A percentile compares a stretch with the other conserved stretches of the same genome.
phyloP scores from a whole-genome alignment of 2,797 vertebrate species.

The Gouania willdenowi region DNA sequence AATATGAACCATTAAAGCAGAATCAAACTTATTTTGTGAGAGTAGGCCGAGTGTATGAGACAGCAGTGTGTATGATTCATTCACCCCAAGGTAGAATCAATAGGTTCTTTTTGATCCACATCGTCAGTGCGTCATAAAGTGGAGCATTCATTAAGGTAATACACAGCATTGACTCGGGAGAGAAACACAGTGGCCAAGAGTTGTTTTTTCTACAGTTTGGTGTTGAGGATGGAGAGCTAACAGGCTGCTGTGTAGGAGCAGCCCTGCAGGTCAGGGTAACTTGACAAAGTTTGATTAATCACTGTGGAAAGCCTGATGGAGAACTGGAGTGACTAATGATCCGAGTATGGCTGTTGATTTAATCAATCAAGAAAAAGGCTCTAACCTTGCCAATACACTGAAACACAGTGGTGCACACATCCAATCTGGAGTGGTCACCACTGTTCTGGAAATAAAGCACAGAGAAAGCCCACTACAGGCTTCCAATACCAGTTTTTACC shows the following conservation, averaged over 20 bases:
- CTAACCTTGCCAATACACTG: conserved; percentile 54
- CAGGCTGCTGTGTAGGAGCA: conserved; percentile 28
- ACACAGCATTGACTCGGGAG: conserved; percentile 6
- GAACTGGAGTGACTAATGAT: conserved; percentile 65
- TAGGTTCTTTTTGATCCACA: conserved; percentile 28
- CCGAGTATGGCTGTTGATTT: conserved; percentile 59
- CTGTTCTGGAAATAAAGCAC: neutral
- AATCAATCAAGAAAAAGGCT: conserved; percentile 65
- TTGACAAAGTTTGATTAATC: conserved; percentile 70
- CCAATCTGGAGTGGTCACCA: no score
- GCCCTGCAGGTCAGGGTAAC: conserved; percentile 37
- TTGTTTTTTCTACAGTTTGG: conserved; percentile 22
- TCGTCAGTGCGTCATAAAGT: conserved; percentile 31
- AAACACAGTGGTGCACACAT: conserved; percentile 15
- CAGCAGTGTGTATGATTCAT: conserved; percentile 23
- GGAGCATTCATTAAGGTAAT: conserved; percentile 14
- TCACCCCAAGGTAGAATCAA: conserved; percentile 24
- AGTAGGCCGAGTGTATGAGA: conserved; percentile 1
- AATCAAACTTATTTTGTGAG: conserved; percentile 23
- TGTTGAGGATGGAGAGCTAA: conserved; percentile 31
- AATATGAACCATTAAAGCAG: conserved; percentile 9
- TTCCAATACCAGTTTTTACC: neutral
- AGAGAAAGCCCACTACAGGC: neutral
- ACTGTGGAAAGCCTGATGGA: conserved; percentile 53
- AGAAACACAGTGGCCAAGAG: conserved; percentile 15